Percentiles rank a stretch among this genome's conserved stretches.
These are phyloP conservation scores for Hylyphantes graminicola DNA, from an alignment of 1,140 invertebrate species.

Conservation along the genomic window DNA sequence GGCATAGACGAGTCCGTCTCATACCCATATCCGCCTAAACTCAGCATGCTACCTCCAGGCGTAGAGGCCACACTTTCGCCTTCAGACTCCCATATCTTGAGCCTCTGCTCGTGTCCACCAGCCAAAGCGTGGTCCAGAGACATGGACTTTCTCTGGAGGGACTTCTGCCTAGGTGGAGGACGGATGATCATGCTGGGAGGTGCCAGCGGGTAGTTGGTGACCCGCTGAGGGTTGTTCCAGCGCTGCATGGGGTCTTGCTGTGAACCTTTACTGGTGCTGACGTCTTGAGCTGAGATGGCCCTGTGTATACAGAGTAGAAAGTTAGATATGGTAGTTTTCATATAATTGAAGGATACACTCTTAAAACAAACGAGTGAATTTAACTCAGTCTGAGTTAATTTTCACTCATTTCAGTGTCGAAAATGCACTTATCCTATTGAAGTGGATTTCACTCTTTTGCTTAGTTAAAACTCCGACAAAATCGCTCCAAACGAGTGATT, in stretches of 20 bases:
- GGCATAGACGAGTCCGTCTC: conserved; percentile 62
- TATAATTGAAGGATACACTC: too few species aligned
- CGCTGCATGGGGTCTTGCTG: conserved; percentile 50
- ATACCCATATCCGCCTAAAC: conserved; percentile 58
- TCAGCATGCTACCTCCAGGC: conserved; percentile 59
- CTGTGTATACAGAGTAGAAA: conserved; percentile 3
- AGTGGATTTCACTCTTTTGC: too few species aligned
- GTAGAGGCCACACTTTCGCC: conserved; percentile 60
- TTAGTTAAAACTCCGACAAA: too few species aligned
- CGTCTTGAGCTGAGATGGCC: conserved; percentile 59
- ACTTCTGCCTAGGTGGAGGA: conserved; percentile 68
- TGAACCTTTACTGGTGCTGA: background rate
- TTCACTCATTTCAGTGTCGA: too few species aligned
- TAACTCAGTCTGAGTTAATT: too few species aligned
- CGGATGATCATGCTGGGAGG: conserved; percentile 67
- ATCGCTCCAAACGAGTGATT: too few species aligned
- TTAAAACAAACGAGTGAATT: too few species aligned
- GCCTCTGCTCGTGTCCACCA: conserved; percentile 38
- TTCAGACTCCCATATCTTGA: conserved; percentile 62
- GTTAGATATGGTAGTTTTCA: background rate
- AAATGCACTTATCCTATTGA: too few species aligned
- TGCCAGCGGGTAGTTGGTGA: conserved; percentile 60
- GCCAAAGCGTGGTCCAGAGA: conserved; percentile 78
- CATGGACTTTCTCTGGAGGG: conserved; percentile 78
- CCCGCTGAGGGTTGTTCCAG: conserved; percentile 58